These are phyloP conservation scores for Speoplatyrhinus poulsoni DNA, from an alignment of 2,113 vertebrate species.

Conservation along the genomic window DNA sequence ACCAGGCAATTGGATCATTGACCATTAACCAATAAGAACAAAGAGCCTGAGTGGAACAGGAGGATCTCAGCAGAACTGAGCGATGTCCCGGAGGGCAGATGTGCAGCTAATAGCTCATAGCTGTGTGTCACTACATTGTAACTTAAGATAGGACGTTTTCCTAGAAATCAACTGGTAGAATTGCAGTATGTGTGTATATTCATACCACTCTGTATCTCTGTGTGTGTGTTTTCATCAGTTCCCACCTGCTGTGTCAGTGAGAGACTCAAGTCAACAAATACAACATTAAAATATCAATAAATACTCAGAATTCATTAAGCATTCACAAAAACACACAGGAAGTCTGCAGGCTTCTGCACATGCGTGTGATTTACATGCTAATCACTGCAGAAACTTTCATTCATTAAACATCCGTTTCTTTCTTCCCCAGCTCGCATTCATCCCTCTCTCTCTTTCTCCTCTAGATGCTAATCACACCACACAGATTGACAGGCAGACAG, in stretches of 20 bases:
- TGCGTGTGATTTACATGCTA: slow-evolving; percentile 57
- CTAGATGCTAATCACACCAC: slow-evolving; percentile 27
- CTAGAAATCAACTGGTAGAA: no score
- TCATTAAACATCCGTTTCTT: slow-evolving; percentile 52
- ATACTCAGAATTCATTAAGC: slow-evolving; percentile 64
- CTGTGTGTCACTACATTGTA: no score
- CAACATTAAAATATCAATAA: slow-evolving; percentile 73
- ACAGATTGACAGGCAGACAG: slow-evolving; percentile 34
- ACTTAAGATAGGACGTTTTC: no score
- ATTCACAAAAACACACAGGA: no score
- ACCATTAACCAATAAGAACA: no score
- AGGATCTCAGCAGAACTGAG: no score
- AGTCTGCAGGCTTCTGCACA: slow-evolving; percentile 18
- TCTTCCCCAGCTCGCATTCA: background rate
- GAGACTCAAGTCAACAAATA: slow-evolving; percentile 68
- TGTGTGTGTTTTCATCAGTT: background rate
- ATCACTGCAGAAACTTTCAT: slow-evolving; percentile 56
- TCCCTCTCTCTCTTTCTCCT: slow-evolving; percentile 11
- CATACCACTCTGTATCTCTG: background rate
- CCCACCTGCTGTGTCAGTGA: slow-evolving; percentile 72
- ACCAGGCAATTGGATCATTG: no score
- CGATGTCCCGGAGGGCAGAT: no score
- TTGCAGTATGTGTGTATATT: no score
- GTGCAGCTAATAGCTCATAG: no score
- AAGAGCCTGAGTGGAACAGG: no score